phyloP scores from a whole-genome alignment of 2,113 vertebrate genomes.

The human (Homo sapiens) region DNA sequence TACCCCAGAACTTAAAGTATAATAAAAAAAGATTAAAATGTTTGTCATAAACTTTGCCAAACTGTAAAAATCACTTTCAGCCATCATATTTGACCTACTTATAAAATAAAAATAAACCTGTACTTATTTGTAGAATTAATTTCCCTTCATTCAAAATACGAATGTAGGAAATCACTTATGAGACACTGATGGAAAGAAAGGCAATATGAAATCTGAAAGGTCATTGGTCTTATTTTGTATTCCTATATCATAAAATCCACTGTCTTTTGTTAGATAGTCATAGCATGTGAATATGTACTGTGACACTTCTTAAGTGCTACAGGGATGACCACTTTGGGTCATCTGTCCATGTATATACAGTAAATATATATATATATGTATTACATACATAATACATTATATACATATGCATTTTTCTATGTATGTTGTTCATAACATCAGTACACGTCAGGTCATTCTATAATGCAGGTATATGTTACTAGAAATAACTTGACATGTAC shows the following conservation, averaged over 20 bases:
- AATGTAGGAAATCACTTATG: background rate
- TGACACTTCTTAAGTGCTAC: background rate
- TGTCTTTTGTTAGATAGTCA: background rate
- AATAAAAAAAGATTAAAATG: background rate
- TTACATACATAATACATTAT: too few relatives aligned
- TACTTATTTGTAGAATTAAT: background rate
- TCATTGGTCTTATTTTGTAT: background rate
- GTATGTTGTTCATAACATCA: too few relatives aligned
- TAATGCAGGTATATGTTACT: background rate
- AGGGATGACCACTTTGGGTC: background rate
- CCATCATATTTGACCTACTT: background rate
- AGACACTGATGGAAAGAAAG: background rate
- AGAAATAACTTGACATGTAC: background rate
- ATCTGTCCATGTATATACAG: background rate
- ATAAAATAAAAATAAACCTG: constrained; percentile 39
- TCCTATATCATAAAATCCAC: background rate
- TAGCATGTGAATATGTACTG: background rate
- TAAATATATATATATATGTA: too few relatives aligned
- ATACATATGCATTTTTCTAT: too few relatives aligned
- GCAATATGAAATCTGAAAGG: background rate
- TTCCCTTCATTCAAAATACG: background rate
- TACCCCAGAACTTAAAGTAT: too few relatives aligned
- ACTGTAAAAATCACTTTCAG: background rate
- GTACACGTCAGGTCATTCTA: too few relatives aligned
- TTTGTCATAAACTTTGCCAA: background rate